Percentiles rank a stretch among this genome's conserved stretches.
phyloP scores from a whole-genome alignment of 2,888 invertebrate genomes.

The Crepidodera aurea region DNA sequence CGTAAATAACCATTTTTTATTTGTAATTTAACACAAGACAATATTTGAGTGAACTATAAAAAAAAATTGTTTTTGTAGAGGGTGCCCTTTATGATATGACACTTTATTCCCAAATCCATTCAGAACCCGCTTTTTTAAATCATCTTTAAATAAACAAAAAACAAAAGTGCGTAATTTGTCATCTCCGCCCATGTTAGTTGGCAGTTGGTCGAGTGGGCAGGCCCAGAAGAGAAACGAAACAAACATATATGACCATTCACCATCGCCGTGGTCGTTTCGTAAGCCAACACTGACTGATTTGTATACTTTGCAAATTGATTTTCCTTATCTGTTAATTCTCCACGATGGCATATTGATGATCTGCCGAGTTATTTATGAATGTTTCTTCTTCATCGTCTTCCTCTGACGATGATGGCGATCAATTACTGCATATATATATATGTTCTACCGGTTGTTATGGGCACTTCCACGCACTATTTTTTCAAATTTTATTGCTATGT shows the following conservation, averaged over 20 bases:
- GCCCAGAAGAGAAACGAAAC: background rate
- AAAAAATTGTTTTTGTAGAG: too few relatives aligned
- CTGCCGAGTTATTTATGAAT: slow-evolving; percentile 31
- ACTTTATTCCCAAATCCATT: too few relatives aligned
- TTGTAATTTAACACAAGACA: too few relatives aligned
- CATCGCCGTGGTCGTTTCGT: slow-evolving; percentile 12
- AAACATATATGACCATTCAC: slow-evolving; percentile 16
- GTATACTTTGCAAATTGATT: slow-evolving; percentile 34
- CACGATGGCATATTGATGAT: slow-evolving; percentile 31
- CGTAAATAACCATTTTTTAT: too few relatives aligned
- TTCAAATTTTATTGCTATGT: background rate
- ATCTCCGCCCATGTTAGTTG: slow-evolving; percentile 6
- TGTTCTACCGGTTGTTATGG: slow-evolving; percentile 2
- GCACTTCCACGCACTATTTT: slow-evolving; percentile 4
- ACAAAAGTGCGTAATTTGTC: slow-evolving; percentile 15
- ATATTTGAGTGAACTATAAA: too few relatives aligned
- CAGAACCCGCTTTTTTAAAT: background rate
- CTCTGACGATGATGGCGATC: background rate
- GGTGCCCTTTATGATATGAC: too few relatives aligned
- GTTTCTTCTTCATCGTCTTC: slow-evolving; percentile 4
- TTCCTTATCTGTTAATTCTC: slow-evolving; percentile 32
- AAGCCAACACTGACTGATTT: slow-evolving; percentile 34
- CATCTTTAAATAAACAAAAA: background rate
- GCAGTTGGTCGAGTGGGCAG: slow-evolving; percentile 27
- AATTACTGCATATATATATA: slow-evolving; percentile 7